Evolutionary conservation across 2,797 vertebrate species (phyloP).

Genomic region (Scolopax bukidnonensis): DNA sequence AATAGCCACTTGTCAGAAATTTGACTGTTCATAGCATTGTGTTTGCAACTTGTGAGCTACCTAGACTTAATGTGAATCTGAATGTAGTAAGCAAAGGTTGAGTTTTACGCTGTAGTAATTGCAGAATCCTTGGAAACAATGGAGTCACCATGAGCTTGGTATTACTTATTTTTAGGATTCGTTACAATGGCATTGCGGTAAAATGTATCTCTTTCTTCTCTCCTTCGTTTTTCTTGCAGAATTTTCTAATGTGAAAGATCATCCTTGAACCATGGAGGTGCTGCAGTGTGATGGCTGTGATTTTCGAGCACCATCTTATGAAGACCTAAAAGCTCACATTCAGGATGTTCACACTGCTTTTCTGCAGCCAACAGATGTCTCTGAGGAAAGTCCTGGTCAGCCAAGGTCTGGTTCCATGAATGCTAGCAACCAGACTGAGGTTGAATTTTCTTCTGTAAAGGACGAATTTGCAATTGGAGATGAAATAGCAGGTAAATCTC

Average conservation of each 20-base stretch:
- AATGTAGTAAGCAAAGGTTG: neutral
- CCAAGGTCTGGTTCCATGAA: conserved; percentile 87
- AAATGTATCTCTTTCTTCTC: neutral
- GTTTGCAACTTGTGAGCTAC: neutral
- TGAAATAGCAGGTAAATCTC: conserved; percentile 83
- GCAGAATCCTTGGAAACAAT: neutral
- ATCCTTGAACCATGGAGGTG: conserved; percentile 91
- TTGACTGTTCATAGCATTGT: neutral
- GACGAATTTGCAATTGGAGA: conserved; percentile 82
- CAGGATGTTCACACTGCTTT: conserved; percentile 98
- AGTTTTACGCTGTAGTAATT: fast-evolving
- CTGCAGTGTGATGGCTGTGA: conserved; percentile 99
- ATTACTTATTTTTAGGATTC: neutral
- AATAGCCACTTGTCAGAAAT: neutral
- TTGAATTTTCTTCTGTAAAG: conserved; percentile 86
- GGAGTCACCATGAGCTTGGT: neutral
- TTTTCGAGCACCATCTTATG: conserved; percentile 95
- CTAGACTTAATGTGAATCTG: neutral
- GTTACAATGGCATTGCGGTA: neutral
- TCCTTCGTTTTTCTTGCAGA: conserved; percentile 70
- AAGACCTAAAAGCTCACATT: conserved; percentile 96
- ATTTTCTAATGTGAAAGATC: conserved; percentile 91
- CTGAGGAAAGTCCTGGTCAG: conserved; percentile 80
- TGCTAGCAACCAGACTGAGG: conserved; percentile 84
- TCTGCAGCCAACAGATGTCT: conserved; percentile 94